Evolutionary conservation across 1,140 invertebrate genomes (phyloP), one percentile per base, ranked within the genome.

Genomic region (Anastrepha obliqua): DNA sequence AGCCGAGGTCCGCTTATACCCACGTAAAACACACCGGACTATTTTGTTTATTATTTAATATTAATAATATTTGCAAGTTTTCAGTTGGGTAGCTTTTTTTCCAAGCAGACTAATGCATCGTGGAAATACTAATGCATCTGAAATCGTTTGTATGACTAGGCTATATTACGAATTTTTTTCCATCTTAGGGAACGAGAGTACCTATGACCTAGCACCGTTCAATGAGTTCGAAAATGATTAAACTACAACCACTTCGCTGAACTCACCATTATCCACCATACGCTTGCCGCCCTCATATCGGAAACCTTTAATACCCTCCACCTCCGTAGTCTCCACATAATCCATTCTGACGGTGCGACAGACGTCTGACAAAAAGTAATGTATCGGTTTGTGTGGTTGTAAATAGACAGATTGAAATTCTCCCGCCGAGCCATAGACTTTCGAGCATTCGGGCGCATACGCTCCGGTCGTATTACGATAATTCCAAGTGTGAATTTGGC

Each of bases 331-430:
- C 81, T 93, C 91, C 44, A 93, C 91, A 90, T 94, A 95, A 85
- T 94, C 94, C 89, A 96, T 90, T 60, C 93, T 89, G 0, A 95
- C 93, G 0, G 93, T 94, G 90, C 96, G 95, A 92, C 96, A 97
- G 47, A 96, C 91, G 89, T 97, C 96, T 4, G 95, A 91, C 62
- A 95, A 94, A 92, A 95, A 97, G 64, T 96, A 90, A 13, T 91
- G 92, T 20, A 96, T 94, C 0, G 95, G 93, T 2, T 94, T 93
- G 3, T 94, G 92, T 88, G 94, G 94, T 0, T 91, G 93, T 88
- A 95, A 91, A 88, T 94, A 93, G 2, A 95, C 95, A 1, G 96
- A 94, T 91, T 96, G 96, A 90, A 97, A 96, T 93, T 97, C 96
- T 0, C 96, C 96, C 0, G 95, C 95, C 81, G 96, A 96, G 20